Percentiles rank a stretch among this genome's conserved stretches.
These are phyloP conservation scores for Calycopis cecrops DNA, from an alignment of 1,140 invertebrate genomes.

Conservation along the genomic window DNA sequence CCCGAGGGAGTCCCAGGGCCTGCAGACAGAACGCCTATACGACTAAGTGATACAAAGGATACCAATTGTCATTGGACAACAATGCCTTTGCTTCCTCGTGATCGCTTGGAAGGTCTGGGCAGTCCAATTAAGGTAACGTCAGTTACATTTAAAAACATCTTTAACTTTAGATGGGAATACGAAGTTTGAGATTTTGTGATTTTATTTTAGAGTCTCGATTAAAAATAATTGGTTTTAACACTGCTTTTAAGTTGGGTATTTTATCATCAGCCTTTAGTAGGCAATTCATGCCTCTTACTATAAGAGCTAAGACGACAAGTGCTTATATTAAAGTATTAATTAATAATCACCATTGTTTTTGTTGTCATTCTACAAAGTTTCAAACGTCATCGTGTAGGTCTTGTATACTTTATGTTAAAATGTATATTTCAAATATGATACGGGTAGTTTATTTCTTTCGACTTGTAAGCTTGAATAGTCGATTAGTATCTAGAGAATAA, in stretches of 20 bases:
- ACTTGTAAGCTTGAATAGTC: too few species aligned
- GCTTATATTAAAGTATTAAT: too few species aligned
- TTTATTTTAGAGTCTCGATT: not conserved
- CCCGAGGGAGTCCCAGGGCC: constrained; percentile 43
- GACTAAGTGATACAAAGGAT: constrained; percentile 51
- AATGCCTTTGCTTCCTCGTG: constrained; percentile 44
- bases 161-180: not conserved
- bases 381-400: too few species aligned
- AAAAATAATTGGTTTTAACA: not conserved
- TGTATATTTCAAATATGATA: too few species aligned
- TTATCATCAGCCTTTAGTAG: not conserved
- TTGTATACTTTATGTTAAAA: too few species aligned
- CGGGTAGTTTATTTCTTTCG: too few species aligned
- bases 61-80: constrained; percentile 59
- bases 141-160: constrained; percentile 7
- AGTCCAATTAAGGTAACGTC: constrained; percentile 48
- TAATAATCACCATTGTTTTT: too few species aligned
- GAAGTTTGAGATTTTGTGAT: not conserved
- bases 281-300: too few species aligned
- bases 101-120: constrained; percentile 51
- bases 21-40: constrained; percentile 55
- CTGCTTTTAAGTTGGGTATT: not conserved
- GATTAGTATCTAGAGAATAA: too few species aligned
- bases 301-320: too few species aligned
- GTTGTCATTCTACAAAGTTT: too few species aligned